Conservation (phyloP, 1,140 invertebrate genomes). For the Tenebrio molitor region DNA sequence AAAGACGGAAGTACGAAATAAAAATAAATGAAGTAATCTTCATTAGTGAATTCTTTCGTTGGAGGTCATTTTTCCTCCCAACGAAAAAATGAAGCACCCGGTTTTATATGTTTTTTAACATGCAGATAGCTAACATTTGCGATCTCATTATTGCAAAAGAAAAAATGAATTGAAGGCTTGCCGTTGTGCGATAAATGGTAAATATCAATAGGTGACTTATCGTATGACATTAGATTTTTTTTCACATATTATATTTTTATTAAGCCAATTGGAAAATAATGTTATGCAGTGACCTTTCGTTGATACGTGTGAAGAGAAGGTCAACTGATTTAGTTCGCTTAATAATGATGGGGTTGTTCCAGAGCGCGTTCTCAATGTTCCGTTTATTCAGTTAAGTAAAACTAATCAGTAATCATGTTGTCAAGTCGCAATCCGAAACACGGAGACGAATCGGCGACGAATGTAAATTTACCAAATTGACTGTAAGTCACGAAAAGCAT, state of each 20-base stretch:
- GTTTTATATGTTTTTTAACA: too few species aligned
- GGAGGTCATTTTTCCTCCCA: too few species aligned
- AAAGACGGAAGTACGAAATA: too few species aligned
- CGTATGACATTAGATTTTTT: neutral
- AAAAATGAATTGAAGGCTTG: too few species aligned
- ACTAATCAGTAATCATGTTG: conserved; percentile 32
- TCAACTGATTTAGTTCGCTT: neutral
- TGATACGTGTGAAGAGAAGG: conserved; percentile 20
- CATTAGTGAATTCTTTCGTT: too few species aligned
- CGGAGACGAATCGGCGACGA: conserved; percentile 15
- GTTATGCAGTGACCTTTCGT: conserved; percentile 23
- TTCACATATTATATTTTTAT: conserved; percentile 1
- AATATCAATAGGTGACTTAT: too few species aligned
- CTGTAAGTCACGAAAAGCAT: conserved; percentile 29
- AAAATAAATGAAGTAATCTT: too few species aligned
- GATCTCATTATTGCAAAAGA: too few species aligned
- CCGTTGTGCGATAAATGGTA: too few species aligned
- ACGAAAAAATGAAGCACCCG: too few species aligned
- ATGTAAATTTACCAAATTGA: conserved; percentile 39
- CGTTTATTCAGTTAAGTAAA: conserved; percentile 17
- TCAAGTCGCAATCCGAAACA: conserved; percentile 30
- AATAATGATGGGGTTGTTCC: conserved; percentile 6
- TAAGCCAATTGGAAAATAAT: conserved; percentile 28
- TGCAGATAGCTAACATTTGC: too few species aligned
- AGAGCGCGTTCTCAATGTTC: neutral